Percentiles rank a stretch among this genome's conserved stretches.
phyloP scores from a whole-genome alignment of 2,888 invertebrate genomes.

The Stramonita haemastoma region DNA sequence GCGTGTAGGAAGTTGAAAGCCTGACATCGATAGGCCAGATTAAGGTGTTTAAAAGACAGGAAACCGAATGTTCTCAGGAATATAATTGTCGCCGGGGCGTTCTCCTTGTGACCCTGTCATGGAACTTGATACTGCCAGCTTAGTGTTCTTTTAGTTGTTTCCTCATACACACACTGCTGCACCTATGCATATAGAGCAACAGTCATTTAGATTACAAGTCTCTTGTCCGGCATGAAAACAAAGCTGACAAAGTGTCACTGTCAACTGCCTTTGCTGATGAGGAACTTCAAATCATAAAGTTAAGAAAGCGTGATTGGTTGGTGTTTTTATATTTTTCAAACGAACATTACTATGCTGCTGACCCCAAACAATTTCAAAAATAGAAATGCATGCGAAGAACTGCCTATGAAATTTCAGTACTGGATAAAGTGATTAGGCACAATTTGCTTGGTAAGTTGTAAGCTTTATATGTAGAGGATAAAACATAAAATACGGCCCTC shows the following conservation, averaged over 20 bases:
- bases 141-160: neutral
- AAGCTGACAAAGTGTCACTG: neutral
- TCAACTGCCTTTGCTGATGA: neutral
- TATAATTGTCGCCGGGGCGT: neutral
- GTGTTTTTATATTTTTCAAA: no score
- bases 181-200: neutral
- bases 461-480: no score
- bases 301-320: no score
- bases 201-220: neutral
- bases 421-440: no score
- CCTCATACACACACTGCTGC: neutral
- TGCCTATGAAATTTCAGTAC: no score
- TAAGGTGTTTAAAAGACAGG: neutral
- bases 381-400: neutral
- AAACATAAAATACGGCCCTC: no score
- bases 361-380: neutral
- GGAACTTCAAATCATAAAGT: neutral
- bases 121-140: neutral
- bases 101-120: neutral
- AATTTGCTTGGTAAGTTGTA: no score
- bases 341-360: neutral
- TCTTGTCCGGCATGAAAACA: neutral
- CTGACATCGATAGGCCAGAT: conserved; percentile 3
- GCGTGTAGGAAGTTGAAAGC: neutral
- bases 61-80: conserved; percentile 18